Evolutionary conservation across 2,113 vertebrate genomes (phyloP), one percentile per base, ranked within the genome.

Genomic region (Crotalus helleri): DNA sequence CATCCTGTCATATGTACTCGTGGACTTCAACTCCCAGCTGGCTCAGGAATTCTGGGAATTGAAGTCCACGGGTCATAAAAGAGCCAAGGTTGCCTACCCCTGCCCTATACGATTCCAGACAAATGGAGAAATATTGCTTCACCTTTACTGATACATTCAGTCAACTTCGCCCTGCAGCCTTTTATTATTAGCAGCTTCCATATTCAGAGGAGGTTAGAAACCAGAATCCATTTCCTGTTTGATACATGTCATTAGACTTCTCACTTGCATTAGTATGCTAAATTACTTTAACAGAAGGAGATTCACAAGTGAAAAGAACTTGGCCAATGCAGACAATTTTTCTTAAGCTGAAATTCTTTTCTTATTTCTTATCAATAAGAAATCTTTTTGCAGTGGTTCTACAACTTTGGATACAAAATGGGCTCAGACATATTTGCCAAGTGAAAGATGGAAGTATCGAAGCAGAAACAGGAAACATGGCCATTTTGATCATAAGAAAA

Each of bases 171-270:
- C 69, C 69, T 53, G 55, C 21, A 85, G 26, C 2, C 23, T 59
- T 93, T 93, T 90, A 39, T 89, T 23, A 61, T 90, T 93, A 55
- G 92, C 55, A 90, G 90, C 5, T 59, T 58, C 23, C 55, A 90
- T 53, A 86, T 93, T 90, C 55, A 90, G 58, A 85, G 61, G 55
- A 93, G 69, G 55, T 93, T 93, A 86, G 88, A 90, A 39, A 90
- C 69, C 44, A 53, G 46, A 90, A 93, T 90, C 74, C 23, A 54
- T 92, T 92, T 92, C 92, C 87, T 81, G 39, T 92, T 92, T 92
- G 51, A 74, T 74, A 49, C 55, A 87, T 89, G 88, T 92, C 64
- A 64, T 92, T 89, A 81, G 5, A 81, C 10, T n/a, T 69, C 39
- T 92, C 64, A 81, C 53, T 92, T 58, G 91, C 33, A 89, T 55